Percentiles rank a stretch among this genome's conserved stretches.
Conservation (phyloP, 2,797 vertebrate species). For the Malacoctenus gilli region DNA sequence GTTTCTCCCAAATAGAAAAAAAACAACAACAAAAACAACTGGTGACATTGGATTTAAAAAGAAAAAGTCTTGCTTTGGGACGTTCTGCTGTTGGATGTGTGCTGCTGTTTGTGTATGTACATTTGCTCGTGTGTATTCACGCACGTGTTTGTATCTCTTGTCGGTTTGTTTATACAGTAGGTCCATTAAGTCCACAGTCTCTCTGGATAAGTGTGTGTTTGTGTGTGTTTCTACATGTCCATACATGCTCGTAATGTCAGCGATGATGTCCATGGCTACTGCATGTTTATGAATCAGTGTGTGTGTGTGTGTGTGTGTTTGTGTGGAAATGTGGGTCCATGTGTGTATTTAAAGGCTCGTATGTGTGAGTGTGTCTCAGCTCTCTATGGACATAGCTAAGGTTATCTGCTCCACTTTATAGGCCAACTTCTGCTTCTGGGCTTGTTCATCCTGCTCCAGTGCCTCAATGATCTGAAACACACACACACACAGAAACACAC, state of each 20-base stretch:
- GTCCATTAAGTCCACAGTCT: conserved; percentile 48
- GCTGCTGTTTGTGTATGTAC: conserved; percentile 51
- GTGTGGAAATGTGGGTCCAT: conserved; percentile 12
- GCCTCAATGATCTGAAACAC: conserved; percentile 88
- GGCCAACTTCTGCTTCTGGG: conserved; percentile 90
- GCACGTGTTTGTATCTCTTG: conserved; percentile 25
- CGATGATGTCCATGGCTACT: conserved; percentile 15
- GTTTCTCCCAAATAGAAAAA: conserved; percentile 43
- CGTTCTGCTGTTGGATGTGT: conserved; percentile 57
- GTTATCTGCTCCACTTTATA: conserved; percentile 96
- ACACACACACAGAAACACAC: conserved; percentile 36
- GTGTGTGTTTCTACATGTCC: conserved; percentile 12
- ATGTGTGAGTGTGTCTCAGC: conserved; percentile 81
- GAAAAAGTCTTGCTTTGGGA: conserved; percentile 70
- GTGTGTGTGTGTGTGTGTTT: conserved; percentile 13
- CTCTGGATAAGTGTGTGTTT: conserved; percentile 12
- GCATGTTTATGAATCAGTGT: background rate
- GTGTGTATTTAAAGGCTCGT: conserved; percentile 4
- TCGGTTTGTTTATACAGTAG: conserved; percentile 56
- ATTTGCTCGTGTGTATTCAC: conserved; percentile 37
- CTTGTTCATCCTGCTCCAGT: conserved; percentile 92
- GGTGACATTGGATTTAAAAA: conserved; percentile 59
- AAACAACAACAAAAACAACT: conserved; percentile 50
- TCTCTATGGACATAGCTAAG: conserved; percentile 90
- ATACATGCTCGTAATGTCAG: conserved; percentile 5